Base-by-base conservation (phyloP, 2,888 invertebrate genomes). In the Caprella mutica region DNA sequence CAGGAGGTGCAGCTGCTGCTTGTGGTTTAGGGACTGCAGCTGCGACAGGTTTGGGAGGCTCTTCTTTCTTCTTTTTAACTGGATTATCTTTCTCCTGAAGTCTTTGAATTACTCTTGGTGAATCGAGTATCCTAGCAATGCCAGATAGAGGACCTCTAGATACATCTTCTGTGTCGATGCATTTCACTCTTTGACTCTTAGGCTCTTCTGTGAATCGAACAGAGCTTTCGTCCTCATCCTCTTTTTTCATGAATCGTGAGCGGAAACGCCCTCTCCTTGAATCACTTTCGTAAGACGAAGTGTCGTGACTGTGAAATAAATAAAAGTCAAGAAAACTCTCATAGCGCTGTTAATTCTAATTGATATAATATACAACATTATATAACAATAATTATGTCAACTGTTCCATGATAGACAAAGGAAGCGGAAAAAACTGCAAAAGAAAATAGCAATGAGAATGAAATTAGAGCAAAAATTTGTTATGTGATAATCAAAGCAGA, bases 81-180 rank as follows among this genome's bases (percentile, higher is more conserved):
- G 33, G 17, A 70, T 84, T 83, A 68, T 86, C 85, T 66, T 81
- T 82, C 67, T 91, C 90, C 69, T 88, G 83, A 68, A 92, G 78
- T 65, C 89, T 83, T 72, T 88, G 86, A 80, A 91, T 88, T 6
- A 91, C 88, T 58, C 89, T 79, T 0, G 90, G 85, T 52, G 89
- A 90, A 71, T 92, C 92, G 54, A 84, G 83, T 29, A 92, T 75
- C 39, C 90, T 80, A 62, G 86, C 86, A 69, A 92, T 89, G 55
- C 92, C 92, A 73, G 90, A 90, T 2, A 93, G 77, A 5, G 91
- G 91, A 2, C 77, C 75, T 62, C 71, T 68, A 12, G 89, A 85
- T 1, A 86, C 89, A 70, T 91, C 91, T 74, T 92, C 91, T 6
- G 90, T 90, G 69, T 90, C 91, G 58, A 85, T 75, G 0, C 90